Evolutionary conservation across 2,888 invertebrate species (phyloP), one percentile per base, ranked within the genome.

Genomic region (Andrena fulva): DNA sequence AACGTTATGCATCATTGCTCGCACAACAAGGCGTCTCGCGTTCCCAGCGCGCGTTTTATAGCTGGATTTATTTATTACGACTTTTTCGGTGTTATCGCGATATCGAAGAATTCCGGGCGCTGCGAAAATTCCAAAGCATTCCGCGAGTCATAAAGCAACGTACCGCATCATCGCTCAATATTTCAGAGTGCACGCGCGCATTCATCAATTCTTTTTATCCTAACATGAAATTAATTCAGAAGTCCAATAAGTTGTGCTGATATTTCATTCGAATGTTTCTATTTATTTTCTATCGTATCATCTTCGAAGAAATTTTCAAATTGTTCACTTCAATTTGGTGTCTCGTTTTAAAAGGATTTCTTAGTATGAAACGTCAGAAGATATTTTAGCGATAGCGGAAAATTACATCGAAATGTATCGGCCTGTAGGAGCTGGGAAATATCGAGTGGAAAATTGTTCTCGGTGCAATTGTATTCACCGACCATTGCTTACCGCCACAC

Each of bases 1-100:
- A 85, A 82, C 86, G 80, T 85, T 82, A 88, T 88, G 88, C 84
- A 88, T 88, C 88, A 85, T 88, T 85, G 78, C 63, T 62, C 52
- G 63, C 72, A 66, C 83, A 80, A 87, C 86, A 85, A 86, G 77
- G 69, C 73, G 29, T 35, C 33, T 62, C 73, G 20, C 48, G 79
- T 77, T 82, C 56, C 42, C 60, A 10, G 56, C 80, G 62, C 67
- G 78, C 77, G 80, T 59, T 86, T 82, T 79, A 80, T 78, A 78
- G 75, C 71, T 29, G 80, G 85, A 82, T 87, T 87, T 88, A 88
- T 88, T 85, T 82, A 85, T 86, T 80, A 64, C 42, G 54, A 67
- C 56, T 66, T 56, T 73, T 64, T 64, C 64, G 20, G 48, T 52
- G 60, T 68, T 35, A 64, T 59, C 12, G 20, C 20, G 27, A 2